Base-by-base conservation (phyloP, 2,113 vertebrate genomes). In the Megaptera novaeangliae region DNA sequence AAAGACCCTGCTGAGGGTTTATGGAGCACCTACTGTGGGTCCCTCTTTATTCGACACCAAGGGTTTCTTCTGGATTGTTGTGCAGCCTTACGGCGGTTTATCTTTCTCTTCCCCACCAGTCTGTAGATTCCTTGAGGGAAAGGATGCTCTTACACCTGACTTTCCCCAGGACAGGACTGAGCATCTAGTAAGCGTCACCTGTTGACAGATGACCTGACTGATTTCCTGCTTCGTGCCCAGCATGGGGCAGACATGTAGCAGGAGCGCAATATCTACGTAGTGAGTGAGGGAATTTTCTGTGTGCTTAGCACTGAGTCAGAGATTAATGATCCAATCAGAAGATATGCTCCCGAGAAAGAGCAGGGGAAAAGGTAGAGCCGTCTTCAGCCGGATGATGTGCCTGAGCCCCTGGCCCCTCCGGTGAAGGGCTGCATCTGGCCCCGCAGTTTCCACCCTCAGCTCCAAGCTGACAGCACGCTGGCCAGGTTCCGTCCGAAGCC, bases 31-130 rank as follows among this genome's bases (percentile, higher is more conserved):
- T 78, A 0, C 55, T 75, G 49, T 8, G 12, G 36, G 44, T 20
- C 36, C 57, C 63, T 83, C 68, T 78, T 86, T 20, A 15, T 8
- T 63, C 44, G 61, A 34, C 31, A 11, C 34, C 3, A 0, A 11
- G 1, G 25, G 13, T 41, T 81, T 36, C 31, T 36, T 87, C 39
- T 49, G 2, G 8, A 0, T n/a, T 17, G 7, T 29, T 10, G 23
- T 68, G 12, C 34, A 4, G 23, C 41, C 46, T 69, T 8, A 20
- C 0, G 1, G 55, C 1, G 0, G 34, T 36, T 14, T 39, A 7
- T 29, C 77, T 71, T 55, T 39, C 61, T 68, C 86, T 44, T 88
- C 25, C 25, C 68, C 5, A 8, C 46, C 15, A 7, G 36, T 52
- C 72, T 63, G 20, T 36, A 2, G 44, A 61, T 44, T 29, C 72